Conservation (phyloP, 2,797 vertebrate species). For the Brachymystax lenok region DNA sequence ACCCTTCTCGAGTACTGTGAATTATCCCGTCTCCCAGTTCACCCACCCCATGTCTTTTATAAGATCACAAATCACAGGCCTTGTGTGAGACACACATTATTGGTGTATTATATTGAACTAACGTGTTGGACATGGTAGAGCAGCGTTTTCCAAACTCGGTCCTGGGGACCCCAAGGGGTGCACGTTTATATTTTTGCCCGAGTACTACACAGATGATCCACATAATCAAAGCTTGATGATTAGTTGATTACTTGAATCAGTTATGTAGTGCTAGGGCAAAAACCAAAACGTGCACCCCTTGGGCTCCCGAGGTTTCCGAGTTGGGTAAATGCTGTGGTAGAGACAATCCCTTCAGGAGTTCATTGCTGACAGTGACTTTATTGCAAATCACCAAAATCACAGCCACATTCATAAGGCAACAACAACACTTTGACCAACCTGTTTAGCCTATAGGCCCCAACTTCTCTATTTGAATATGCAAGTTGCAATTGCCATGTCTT, state of each 20-base stretch:
- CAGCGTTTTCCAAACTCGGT: too few relatives aligned
- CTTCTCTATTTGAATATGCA: background rate
- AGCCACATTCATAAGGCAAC: background rate
- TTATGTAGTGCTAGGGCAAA: too few relatives aligned
- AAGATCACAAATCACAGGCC: constrained; percentile 83
- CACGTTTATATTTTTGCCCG: too few relatives aligned
- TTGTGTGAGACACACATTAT: constrained; percentile 73
- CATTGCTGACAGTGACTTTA: background rate
- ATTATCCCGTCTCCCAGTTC: constrained; percentile 80
- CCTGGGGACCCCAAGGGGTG: too few relatives aligned
- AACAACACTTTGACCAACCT: background rate
- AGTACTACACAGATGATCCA: too few relatives aligned
- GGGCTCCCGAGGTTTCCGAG: too few relatives aligned
- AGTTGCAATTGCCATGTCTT: background rate
- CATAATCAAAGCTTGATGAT: too few relatives aligned
- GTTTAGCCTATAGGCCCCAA: background rate
- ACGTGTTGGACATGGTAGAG: background rate
- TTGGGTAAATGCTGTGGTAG: too few relatives aligned
- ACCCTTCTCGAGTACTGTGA: constrained; percentile 67
- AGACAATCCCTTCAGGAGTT: background rate
- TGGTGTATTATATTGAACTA: background rate
- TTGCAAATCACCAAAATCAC: background rate
- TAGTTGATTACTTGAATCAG: too few relatives aligned
- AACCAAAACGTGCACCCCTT: background rate
- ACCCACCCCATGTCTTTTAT: constrained; percentile 80